These are phyloP conservation scores for Orthosia cruda DNA, from an alignment of 2,888 invertebrate genomes.

Conservation along the genomic window DNA sequence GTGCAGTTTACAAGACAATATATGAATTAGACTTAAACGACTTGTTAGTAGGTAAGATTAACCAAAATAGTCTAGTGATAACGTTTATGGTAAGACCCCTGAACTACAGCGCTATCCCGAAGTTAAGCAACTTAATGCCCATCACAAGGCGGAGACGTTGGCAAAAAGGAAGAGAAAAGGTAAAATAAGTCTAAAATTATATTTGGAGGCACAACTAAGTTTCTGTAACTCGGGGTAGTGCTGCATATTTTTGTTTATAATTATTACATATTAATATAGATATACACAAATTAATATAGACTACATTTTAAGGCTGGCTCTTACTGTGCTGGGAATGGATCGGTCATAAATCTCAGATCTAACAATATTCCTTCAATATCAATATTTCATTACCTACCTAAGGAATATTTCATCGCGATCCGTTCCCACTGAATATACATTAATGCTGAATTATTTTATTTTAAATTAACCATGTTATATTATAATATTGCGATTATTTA, in stretches of 20 bases:
- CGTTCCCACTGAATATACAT: conserved; percentile 2
- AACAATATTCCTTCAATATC: not conserved
- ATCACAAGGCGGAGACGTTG: not conserved
- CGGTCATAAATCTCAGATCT: not conserved
- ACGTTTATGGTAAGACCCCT: conserved; percentile 15
- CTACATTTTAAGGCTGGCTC: conserved; percentile 36
- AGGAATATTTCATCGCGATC: not conserved
- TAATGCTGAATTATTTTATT: not conserved
- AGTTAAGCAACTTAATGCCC: not conserved
- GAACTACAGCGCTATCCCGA: conserved; percentile 14
- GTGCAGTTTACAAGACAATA: not conserved
- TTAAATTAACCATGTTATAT: not conserved
- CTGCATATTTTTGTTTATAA: not conserved
- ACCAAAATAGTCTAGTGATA: not conserved
- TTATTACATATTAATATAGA: too few species aligned
- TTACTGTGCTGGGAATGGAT: conserved; percentile 4
- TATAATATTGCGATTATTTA: conserved; percentile 26
- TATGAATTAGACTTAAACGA: not conserved
- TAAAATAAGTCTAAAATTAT: not conserved
- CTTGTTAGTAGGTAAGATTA: not conserved
- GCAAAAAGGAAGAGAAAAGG: not conserved
- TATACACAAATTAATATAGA: too few species aligned
- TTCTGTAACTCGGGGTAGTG: not conserved
- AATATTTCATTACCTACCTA: not conserved
- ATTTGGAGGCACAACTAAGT: not conserved